Base-by-base conservation (phyloP, 2,797 vertebrate species). In the Aplochiton taeniatus region DNA sequence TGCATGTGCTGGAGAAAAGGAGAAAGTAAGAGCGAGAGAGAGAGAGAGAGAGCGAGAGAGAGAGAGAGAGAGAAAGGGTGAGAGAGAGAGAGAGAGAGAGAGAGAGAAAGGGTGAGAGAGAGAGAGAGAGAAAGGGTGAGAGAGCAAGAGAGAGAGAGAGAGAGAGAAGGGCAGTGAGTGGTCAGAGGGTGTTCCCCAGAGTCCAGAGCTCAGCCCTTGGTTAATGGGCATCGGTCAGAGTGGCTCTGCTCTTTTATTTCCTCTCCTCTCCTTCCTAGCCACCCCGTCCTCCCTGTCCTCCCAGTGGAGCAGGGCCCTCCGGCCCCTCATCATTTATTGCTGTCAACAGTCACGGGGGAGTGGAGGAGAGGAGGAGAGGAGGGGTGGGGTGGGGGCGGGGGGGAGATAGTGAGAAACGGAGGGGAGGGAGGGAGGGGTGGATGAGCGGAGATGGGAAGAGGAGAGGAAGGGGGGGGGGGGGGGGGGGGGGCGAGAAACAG, bases 241-340 rank as follows among this genome's bases (percentile, higher is more conserved):
- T 73, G 85, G 88, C 83, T 85, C 81, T 86, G 76, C 73, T 82
- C 72, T 63, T 6, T 85, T 79, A 82, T 88, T 74, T 82, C 75
- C 68, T 74, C 83, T 87, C 86, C 90, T 91, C 87, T 70, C 83
- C 84, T 59, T 65, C 57, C 68, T 76, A 72, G 77, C 70, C 69
- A 69, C 65, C 74, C 72, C 10, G 88, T 89, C 88, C 87, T 90
- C 88, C 88, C 85, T 85, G 85, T 87, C 82, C 82, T 87, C 87
- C 86, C 83, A 80, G 86, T 83, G 77, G 90, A 90, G 84, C 88
- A 74, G 83, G 86, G 85, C 92, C 84, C 90, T 93, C 89, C 61
- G 94, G 93, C 91, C 86, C 83, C 80, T 88, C 91, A 85, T 90
- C 91, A 90, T 90, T 91, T 92, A 84, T 85, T 88, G 91, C 92